These are phyloP conservation scores for Irena cyanogastra DNA, from an alignment of 2,113 vertebrate species.

Conservation along the genomic window DNA sequence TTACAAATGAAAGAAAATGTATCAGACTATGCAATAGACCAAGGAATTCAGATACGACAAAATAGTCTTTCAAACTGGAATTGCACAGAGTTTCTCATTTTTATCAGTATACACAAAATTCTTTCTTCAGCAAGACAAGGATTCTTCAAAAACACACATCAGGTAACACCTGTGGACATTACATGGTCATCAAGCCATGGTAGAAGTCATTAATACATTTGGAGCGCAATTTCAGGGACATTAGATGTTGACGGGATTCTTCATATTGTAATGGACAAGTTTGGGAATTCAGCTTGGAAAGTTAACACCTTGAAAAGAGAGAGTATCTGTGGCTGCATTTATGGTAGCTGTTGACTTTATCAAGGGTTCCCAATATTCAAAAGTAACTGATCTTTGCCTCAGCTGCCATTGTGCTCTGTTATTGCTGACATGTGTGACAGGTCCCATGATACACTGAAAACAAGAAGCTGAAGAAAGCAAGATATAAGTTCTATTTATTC, in stretches of 20 bases:
- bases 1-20: neutral
- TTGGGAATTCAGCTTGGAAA: neutral
- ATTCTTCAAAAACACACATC: neutral
- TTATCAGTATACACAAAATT: neutral
- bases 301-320: neutral
- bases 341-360: neutral
- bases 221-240: neutral
- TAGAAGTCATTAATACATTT: neutral
- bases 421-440: rapidly evolving
- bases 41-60: neutral
- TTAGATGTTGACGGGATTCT: neutral
- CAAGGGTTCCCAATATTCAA: neutral
- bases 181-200: neutral
- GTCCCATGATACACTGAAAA: neutral
- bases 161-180: neutral
- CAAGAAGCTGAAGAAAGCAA: neutral
- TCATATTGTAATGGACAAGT: neutral
- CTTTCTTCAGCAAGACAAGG: neutral
- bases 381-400: neutral
- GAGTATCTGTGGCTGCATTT: neutral
- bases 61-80: neutral
- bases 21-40: neutral
- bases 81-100: neutral
- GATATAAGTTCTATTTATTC: neutral
- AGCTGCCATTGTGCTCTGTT: neutral